Conservation (phyloP, 37 sponge, comb jelly and placozoan genomes). For the Halichondria panicea region DNA sequence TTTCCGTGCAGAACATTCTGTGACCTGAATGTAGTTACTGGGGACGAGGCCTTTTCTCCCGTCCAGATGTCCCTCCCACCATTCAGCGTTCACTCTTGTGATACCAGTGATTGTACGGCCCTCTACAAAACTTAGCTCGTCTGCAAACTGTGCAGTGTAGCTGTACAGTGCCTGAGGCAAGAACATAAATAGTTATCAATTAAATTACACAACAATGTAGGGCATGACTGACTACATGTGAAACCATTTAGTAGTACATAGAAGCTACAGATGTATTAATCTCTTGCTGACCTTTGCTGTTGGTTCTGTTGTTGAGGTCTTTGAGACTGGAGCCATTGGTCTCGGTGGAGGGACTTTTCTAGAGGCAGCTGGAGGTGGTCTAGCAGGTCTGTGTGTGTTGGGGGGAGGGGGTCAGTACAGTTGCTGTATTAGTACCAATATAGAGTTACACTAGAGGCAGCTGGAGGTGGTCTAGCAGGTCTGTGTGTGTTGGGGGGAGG, state of each 20-base stretch:
- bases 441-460: too few species aligned
- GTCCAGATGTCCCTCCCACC: constrained; percentile 40
- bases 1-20: constrained; percentile 45
- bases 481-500: neutral
- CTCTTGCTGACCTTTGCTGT: constrained; percentile 43
- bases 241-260: too few species aligned
- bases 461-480: neutral
- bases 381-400: neutral
- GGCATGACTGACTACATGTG: too few species aligned
- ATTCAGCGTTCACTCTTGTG: constrained; percentile 1
- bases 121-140: constrained; percentile 56
- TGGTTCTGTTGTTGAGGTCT: too few species aligned
- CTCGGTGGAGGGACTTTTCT: too few species aligned
- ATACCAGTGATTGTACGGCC: constrained; percentile 16
- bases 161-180: constrained; percentile 57
- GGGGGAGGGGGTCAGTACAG: neutral
- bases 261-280: neutral
- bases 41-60: constrained; percentile 63
- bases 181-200: too few species aligned
- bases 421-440: too few species aligned
- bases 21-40: constrained; percentile 58
- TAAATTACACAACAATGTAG: too few species aligned
- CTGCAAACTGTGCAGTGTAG: constrained; percentile 40
- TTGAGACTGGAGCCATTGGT: too few species aligned
- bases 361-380: neutral